Evolutionary conservation across 2,888 invertebrate species (phyloP), one percentile per base, ranked within the genome.

Genomic region (Erpobdella octoculata): DNA sequence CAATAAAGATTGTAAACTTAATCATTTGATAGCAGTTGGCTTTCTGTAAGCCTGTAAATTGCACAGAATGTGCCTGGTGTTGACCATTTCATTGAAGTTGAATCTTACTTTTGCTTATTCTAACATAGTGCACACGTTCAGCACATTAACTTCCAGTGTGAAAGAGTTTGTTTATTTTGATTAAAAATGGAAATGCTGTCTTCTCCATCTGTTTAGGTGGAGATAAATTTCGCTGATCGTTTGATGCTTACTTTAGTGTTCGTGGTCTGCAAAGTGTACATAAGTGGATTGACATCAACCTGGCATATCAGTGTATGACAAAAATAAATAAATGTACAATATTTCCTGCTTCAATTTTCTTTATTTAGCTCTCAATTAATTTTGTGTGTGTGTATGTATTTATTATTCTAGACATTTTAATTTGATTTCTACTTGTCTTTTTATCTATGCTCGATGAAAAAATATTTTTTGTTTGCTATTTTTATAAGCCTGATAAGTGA

Each of bases 301-400:
- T 53, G 53, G 53, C 53, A 53, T 53, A 53, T 53, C 53, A 53
- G 53, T 53, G 53, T 53, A 53, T 53, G 28, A 53, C n/a, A n/a
- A n/a, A n/a, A n/a, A n/a, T n/a, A n/a, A n/a, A n/a, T n/a, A n/a
- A n/a, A n/a, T n/a, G n/a, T n/a, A n/a, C n/a, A n/a, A n/a, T n/a
- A n/a, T n/a, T n/a, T n/a, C n/a, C n/a, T n/a, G n/a, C n/a, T n/a
- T n/a, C n/a, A n/a, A n/a, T n/a, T n/a, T n/a, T n/a, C n/a, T n/a
- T n/a, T n/a, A n/a, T n/a, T n/a, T n/a, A n/a, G n/a, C n/a, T n/a
- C n/a, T n/a, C n/a, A n/a, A n/a, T n/a, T n/a, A n/a, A n/a, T n/a
- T n/a, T n/a, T n/a, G n/a, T n/a, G n/a, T n/a, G n/a, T n/a, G n/a
- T n/a, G n/a, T n/a, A n/a, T n/a, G n/a, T n/a, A n/a, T n/a, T n/a